Evolutionary conservation across 2,888 invertebrate genomes (phyloP).

Genomic region (Caenorhabditis sp.): DNA sequence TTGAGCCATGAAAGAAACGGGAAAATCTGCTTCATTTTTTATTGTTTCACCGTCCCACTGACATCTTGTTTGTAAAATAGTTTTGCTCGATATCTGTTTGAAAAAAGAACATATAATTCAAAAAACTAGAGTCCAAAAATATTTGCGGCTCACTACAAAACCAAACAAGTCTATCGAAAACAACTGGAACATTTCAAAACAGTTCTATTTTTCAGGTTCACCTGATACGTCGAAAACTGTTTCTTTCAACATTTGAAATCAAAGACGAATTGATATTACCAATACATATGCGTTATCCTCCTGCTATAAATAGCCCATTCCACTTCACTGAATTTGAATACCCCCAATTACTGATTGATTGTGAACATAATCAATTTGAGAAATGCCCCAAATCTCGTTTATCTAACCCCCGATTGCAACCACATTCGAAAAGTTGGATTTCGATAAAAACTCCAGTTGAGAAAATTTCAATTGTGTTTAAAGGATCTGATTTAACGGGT

Average conservation of each 20-base stretch:
- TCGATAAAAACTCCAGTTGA: not conserved
- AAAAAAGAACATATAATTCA: too few relatives aligned
- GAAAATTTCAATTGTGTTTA: not conserved
- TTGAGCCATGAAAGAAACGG: too few relatives aligned
- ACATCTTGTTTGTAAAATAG: too few relatives aligned
- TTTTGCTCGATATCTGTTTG: too few relatives aligned
- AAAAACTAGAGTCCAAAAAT: too few relatives aligned
- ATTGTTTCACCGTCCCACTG: too few relatives aligned
- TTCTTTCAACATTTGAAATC: conserved; percentile 25
- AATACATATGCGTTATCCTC: conserved; percentile 12
- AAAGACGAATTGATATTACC: conserved; percentile 8
- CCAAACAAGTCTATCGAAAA: not conserved
- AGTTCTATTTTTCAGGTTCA: conserved; percentile 8
- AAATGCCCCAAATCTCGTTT: not conserved
- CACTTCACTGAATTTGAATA: not conserved
- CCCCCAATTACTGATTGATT: conserved; percentile 7
- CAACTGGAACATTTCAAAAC: not conserved
- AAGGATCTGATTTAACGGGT: not conserved
- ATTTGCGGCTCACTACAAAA: too few relatives aligned
- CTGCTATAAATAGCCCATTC: not conserved
- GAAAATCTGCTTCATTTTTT: too few relatives aligned
- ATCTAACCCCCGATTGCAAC: not conserved
- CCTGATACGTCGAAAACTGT: conserved; percentile 5
- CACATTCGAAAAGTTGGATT: not conserved
- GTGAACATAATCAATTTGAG: conserved; percentile 2